Conservation (phyloP, 2,888 invertebrate genomes). For the Homarus gammarus region DNA sequence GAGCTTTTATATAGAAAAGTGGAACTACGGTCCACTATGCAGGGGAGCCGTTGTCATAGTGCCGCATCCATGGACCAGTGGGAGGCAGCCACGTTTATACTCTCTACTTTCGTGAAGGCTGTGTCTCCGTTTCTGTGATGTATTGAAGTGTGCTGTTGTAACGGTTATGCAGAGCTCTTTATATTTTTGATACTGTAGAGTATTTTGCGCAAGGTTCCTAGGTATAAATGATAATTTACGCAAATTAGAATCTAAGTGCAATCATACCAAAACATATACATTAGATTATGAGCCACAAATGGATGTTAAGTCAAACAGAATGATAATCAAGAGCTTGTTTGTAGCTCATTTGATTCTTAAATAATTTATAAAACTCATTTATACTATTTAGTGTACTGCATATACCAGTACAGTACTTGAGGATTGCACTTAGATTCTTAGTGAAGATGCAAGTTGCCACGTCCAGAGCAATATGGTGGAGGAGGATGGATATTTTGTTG, state of each 20-base stretch:
- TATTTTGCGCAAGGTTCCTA: constrained; percentile 76
- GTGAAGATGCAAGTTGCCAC: constrained; percentile 64
- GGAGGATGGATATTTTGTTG: constrained; percentile 49
- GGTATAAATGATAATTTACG: constrained; percentile 74
- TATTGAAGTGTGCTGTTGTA: constrained; percentile 76
- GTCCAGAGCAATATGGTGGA: constrained; percentile 72
- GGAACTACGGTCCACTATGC: constrained; percentile 2
- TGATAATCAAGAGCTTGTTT: not conserved
- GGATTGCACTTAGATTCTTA: constrained; percentile 60
- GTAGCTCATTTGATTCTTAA: not conserved
- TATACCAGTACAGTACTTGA: constrained; percentile 7
- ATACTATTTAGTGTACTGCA: constrained; percentile 15
- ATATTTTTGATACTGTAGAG: constrained; percentile 76
- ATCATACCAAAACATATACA: constrained; percentile 12
- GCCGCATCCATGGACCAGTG: constrained; percentile 53
- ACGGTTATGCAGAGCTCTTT: constrained; percentile 76
- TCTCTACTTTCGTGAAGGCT: constrained; percentile 76
- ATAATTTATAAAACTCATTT: not conserved
- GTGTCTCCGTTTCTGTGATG: constrained; percentile 76
- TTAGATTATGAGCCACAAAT: not conserved
- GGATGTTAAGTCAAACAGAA: not conserved
- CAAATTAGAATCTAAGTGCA: constrained; percentile 61
- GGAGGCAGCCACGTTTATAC: constrained; percentile 67
- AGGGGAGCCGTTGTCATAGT: constrained; percentile 16
- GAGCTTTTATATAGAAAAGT: constrained; percentile 6